Conservation (phyloP, 64 coral and sea anemone genomes). For the Astreopora myriophthalma region DNA sequence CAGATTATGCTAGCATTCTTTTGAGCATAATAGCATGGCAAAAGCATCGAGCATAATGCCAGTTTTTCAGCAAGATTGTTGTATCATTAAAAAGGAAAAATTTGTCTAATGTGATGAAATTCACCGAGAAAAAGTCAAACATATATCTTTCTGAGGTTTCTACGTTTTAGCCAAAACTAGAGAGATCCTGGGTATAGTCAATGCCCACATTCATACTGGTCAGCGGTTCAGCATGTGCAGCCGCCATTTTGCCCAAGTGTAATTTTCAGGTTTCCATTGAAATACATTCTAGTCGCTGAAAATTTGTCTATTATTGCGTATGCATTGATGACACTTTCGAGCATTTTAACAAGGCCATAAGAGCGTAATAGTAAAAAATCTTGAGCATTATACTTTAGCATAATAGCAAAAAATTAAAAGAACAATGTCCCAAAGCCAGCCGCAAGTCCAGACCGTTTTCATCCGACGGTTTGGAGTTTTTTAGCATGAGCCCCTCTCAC, state of each 20-base stretch:
- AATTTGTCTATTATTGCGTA: not conserved
- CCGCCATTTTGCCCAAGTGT: not conserved
- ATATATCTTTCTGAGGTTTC: not conserved
- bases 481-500: too few relatives aligned
- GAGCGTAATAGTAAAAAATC: not conserved
- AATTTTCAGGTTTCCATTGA: not conserved
- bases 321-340: not conserved
- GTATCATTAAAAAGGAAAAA: not conserved
- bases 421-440: not conserved
- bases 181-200: too few relatives aligned
- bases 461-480: too few relatives aligned
- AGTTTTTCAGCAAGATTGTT: not conserved
- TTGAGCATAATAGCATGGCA: not conserved
- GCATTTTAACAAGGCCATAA: not conserved
- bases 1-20: not conserved
- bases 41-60: not conserved
- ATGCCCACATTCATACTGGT: not conserved
- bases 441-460: too few relatives aligned
- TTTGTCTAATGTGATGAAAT: not conserved
- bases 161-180: not conserved
- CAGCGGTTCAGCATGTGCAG: not conserved
- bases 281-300: not conserved
- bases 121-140: not conserved
- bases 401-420: not conserved
- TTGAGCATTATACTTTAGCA: not conserved